Evolutionary conservation across 2,888 invertebrate species (phyloP).

Genomic region (Gari tellinella): DNA sequence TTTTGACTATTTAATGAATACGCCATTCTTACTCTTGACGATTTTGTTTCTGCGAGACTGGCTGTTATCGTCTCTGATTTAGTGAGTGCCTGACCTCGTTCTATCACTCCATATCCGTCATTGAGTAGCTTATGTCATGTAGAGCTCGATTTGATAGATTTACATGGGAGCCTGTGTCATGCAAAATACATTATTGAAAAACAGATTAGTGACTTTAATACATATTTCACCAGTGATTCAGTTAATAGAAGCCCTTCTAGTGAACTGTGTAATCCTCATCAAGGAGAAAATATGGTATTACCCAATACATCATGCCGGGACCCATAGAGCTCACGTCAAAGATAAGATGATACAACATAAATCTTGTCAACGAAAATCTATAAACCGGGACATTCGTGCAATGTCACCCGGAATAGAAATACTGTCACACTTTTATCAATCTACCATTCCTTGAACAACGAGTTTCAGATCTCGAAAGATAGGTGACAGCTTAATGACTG

Average conservation of each 20-base stretch:
- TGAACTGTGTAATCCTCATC: slow-evolving; percentile 43
- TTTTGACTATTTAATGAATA: no score
- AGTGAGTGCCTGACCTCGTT: not conserved
- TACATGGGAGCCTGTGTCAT: slow-evolving; percentile 38
- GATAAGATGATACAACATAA: slow-evolving; percentile 25
- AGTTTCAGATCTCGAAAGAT: no score
- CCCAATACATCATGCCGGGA: slow-evolving; percentile 25
- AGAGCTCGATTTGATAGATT: slow-evolving; percentile 52
- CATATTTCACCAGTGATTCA: slow-evolving; percentile 59
- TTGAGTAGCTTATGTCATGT: slow-evolving; percentile 32
- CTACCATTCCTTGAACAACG: no score
- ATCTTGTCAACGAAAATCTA: slow-evolving; percentile 29
- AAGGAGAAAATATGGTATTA: slow-evolving; percentile 24
- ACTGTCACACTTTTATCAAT: no score
- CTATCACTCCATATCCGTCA: slow-evolving; percentile 10
- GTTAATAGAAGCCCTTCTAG: slow-evolving; percentile 33
- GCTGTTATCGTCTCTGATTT: not conserved
- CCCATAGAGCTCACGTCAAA: slow-evolving; percentile 27
- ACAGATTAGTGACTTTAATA: slow-evolving; percentile 56
- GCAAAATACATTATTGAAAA: slow-evolving; percentile 60
- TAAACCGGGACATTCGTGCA: not conserved
- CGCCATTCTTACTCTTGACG: no score
- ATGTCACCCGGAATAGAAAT: not conserved
- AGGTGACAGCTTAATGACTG: no score
- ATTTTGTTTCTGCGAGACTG: no score